Conservation (phyloP, 2,113 vertebrate species). For the Cavia porcellus region DNA sequence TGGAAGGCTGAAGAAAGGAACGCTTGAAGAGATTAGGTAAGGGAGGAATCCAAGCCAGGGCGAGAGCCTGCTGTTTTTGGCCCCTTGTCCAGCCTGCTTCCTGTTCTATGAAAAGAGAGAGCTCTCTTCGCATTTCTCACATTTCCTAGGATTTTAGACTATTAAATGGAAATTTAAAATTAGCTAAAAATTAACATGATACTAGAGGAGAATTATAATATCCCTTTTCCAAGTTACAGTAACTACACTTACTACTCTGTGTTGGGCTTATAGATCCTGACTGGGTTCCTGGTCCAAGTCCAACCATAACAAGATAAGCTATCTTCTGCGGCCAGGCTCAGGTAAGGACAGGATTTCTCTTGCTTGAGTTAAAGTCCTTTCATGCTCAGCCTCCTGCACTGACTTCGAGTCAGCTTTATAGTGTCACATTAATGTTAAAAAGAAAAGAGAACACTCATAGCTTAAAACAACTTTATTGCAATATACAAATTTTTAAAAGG, state of each 20-base stretch:
- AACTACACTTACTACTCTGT: conserved; percentile 50
- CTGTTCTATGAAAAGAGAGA: neutral
- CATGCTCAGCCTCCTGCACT: neutral
- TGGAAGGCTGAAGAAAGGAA: neutral
- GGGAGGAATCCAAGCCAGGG: neutral
- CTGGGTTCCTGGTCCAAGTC: conserved; percentile 46
- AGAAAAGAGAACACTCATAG: neutral
- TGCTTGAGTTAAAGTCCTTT: conserved; percentile 60
- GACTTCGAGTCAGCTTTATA: neutral
- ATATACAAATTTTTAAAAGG: conserved; percentile 1
- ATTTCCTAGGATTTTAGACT: conserved; percentile 36
- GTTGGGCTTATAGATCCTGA: conserved; percentile 55
- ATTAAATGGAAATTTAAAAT: conserved; percentile 66
- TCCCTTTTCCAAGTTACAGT: conserved; percentile 51
- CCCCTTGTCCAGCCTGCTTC: neutral
- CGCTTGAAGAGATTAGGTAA: neutral
- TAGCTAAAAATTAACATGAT: conserved; percentile 50
- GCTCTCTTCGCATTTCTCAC: neutral
- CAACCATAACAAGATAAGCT: conserved; percentile 70
- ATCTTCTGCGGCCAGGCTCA: conserved; percentile 26
- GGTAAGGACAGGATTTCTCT: conserved; percentile 71
- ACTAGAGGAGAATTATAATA: conserved; percentile 51
- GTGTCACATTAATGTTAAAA: conserved; percentile 36
- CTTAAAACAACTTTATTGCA: conserved; percentile 19
- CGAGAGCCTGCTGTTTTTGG: neutral